Evolutionary conservation across 2,888 invertebrate species (phyloP).

Genomic region (Holacanthella duospinosa): DNA sequence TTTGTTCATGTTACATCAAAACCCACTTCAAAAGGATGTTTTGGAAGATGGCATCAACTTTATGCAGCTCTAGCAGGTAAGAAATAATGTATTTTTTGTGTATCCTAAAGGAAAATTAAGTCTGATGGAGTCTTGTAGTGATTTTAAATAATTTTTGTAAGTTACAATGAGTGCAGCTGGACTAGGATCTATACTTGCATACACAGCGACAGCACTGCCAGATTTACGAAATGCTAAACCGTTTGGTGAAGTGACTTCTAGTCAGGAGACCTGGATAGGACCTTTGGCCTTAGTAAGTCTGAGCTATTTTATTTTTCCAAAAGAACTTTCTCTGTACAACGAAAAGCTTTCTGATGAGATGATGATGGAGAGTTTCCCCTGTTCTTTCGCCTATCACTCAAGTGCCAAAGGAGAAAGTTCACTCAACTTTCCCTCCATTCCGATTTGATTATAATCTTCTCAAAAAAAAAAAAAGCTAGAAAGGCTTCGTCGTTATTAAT

Average conservation of each 20-base stretch:
- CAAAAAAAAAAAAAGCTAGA: background rate
- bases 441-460: background rate
- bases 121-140: background rate
- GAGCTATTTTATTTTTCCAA: background rate
- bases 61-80: background rate
- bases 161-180: slow-evolving; percentile 31
- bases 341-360: background rate
- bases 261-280: slow-evolving; percentile 33
- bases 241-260: slow-evolving; percentile 22
- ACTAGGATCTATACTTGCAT: slow-evolving; percentile 28
- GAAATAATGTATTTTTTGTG: no score
- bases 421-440: background rate
- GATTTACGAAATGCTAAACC: slow-evolving; percentile 24
- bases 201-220: slow-evolving; percentile 33
- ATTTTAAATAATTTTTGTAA: slow-evolving; percentile 10
- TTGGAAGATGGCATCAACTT: background rate
- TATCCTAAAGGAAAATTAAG: no score
- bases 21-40: no score
- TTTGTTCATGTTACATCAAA: no score
- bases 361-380: background rate
- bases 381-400: background rate
- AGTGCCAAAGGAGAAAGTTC: background rate
- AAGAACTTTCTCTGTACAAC: background rate
- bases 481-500: no score
- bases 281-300: slow-evolving; percentile 28